Evolutionary conservation across 1,140 invertebrate genomes (phyloP).

Genomic region (Alviniconcha marisindica): DNA sequence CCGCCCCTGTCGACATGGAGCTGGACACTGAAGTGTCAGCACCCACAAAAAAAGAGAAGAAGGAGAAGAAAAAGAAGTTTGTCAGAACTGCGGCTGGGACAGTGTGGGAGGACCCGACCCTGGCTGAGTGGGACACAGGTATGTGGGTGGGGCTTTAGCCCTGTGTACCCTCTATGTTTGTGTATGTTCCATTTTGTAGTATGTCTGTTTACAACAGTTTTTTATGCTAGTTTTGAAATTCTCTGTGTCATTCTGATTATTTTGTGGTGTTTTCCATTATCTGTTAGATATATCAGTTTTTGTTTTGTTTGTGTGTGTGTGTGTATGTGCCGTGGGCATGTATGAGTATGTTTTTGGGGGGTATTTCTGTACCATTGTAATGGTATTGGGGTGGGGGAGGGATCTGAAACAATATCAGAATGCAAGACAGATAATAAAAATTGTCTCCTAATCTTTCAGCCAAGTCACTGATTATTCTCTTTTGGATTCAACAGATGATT

Average conservation of each 20-base stretch:
- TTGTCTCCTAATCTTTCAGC: not conserved
- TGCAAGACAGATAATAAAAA: not conserved
- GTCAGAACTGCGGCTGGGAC: slow-evolving; percentile 93
- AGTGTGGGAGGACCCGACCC: slow-evolving; percentile 94
- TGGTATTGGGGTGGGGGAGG: not conserved
- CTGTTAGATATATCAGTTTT: no score
- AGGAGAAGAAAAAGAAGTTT: slow-evolving; percentile 85
- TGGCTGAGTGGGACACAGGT: slow-evolving; percentile 94
- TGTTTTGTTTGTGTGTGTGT: no score
- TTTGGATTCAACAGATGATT: slow-evolving; percentile 86
- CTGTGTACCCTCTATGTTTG: no score
- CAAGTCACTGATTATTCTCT: no score
- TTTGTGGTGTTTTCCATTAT: no score
- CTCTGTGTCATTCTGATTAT: no score
- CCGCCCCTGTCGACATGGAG: slow-evolving; percentile 32
- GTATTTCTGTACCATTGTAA: no score
- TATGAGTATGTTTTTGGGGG: no score
- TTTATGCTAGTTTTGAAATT: no score
- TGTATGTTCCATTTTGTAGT: no score
- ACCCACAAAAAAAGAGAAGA: slow-evolving; percentile 74
- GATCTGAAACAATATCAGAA: not conserved
- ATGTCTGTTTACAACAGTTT: no score
- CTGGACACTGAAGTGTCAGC: not conserved
- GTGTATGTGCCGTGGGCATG: no score
- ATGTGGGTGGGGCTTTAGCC: not conserved